phyloP scores from a whole-genome alignment of 2,797 vertebrate genomes.

The Rhabdophis nuchalis region DNA sequence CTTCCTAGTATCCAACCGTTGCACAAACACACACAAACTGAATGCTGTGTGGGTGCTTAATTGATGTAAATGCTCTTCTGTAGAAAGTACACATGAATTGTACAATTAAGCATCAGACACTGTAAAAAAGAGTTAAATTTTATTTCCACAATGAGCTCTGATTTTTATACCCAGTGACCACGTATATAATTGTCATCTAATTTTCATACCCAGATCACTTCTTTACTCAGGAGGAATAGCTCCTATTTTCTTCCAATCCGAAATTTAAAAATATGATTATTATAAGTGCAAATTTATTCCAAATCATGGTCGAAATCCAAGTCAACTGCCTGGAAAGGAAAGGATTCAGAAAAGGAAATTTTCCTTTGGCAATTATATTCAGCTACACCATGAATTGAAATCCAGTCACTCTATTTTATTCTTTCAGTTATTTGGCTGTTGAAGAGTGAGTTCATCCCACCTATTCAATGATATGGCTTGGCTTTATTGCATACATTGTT shows the following conservation, averaged over 20 bases:
- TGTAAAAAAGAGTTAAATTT: slow-evolving; percentile 29
- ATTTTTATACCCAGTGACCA: slow-evolving; percentile 29
- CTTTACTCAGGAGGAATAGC: slow-evolving; percentile 30
- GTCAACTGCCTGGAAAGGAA: not conserved
- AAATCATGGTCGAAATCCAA: not conserved
- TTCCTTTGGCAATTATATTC: not conserved
- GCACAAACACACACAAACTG: not conserved
- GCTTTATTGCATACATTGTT: not conserved
- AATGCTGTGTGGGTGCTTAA: slow-evolving; percentile 3
- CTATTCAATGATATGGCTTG: not conserved
- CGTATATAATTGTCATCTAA: slow-evolving; percentile 46
- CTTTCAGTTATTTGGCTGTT: not conserved
- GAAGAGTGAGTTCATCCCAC: not conserved
- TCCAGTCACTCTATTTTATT: not conserved
- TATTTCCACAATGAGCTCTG: slow-evolving; percentile 22
- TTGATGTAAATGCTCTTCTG: slow-evolving; percentile 28
- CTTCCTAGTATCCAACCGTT: not conserved
- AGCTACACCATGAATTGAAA: not conserved
- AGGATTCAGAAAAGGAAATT: not conserved
- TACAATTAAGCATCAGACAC: slow-evolving; percentile 25
- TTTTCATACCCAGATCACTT: not conserved
- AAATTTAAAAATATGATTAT: not conserved
- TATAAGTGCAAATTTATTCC: not conserved
- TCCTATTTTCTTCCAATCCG: slow-evolving; percentile 17
- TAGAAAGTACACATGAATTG: slow-evolving; percentile 21